Conservation (phyloP, 2,113 vertebrate genomes). For the Channa maculata region DNA sequence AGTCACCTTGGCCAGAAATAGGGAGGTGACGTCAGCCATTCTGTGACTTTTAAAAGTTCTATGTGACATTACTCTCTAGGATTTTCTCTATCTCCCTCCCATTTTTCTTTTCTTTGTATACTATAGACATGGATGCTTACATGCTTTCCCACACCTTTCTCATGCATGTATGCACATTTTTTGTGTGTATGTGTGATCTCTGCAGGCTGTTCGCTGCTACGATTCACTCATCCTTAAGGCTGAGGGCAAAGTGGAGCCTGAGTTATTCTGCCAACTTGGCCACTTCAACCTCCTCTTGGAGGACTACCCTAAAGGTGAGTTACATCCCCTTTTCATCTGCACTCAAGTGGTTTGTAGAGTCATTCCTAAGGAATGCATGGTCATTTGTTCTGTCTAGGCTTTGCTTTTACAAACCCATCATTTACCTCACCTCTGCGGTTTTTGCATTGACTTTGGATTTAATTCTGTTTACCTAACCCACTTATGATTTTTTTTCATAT, state of each 20-base stretch:
- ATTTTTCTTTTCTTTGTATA: neutral
- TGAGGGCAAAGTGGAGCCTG: conserved; percentile 98
- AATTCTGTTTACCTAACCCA: neutral
- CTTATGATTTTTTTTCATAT: too few relatives aligned
- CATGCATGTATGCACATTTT: conserved; percentile 24
- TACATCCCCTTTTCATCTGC: neutral
- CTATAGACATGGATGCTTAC: neutral
- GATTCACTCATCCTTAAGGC: conserved; percentile 98
- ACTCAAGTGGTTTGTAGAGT: neutral
- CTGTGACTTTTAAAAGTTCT: conserved; percentile 53
- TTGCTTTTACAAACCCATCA: neutral
- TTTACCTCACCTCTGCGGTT: too few relatives aligned
- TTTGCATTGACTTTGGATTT: neutral
- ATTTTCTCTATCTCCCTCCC: neutral
- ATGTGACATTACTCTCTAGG: neutral
- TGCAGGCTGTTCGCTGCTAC: conserved; percentile 96
- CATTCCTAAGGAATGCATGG: neutral
- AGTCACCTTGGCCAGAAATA: neutral
- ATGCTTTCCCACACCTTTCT: neutral
- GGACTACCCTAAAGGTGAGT: conserved; percentile 99
- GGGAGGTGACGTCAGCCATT: conserved; percentile 32
- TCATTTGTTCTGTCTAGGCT: neutral
- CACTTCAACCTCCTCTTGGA: conserved; percentile 99
- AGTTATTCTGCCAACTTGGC: conserved; percentile 99
- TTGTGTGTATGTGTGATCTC: conserved; percentile 17